Base-by-base conservation (phyloP, 2,113 vertebrate species). In the Caretta caretta region DNA sequence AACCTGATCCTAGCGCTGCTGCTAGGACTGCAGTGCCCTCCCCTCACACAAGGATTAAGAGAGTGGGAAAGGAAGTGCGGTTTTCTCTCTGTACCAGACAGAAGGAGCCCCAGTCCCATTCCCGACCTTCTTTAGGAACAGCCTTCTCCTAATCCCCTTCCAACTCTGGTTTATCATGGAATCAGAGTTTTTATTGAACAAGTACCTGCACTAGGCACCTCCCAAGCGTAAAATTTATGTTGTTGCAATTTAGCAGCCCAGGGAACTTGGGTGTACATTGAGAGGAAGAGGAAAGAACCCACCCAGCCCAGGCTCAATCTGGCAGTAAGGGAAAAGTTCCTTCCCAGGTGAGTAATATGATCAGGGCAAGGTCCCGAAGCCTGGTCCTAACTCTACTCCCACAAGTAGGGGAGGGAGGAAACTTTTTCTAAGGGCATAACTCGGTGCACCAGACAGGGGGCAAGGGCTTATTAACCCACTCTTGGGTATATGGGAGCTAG, bases 201-300 rank as follows among this genome's bases (percentile, higher is more conserved):
- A 78, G 24, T 25, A 46, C 6, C 22, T 22, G 10, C 9, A 25
- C 0, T 0, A 1, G 5, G 10, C 48, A 3, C 4, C 10, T 5
- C 54, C 7, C 3, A 3, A 9, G 42, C 42, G 42, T 42, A 42
- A 42, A 42, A 42, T 42, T 42, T 42, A 42, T 42, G 42, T 42
- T 42, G 42, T 42, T 42, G 42, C 42, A 42, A 42, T 42, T 42
- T 57, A 62, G 27, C 57, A 62, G 25, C 27, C 57, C 12, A 62
- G 57, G 57, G 3, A 31, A 62, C 57, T 13, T 31, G 57, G 5
- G 57, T 62, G 27, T 14, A 31, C 12, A 62, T 13, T 62, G 27
- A 48, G 42, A 48, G 42, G 24, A 78, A 27, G 75, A 46, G 11
- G 38, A 27, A 78, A 78, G 46, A 14, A 78, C 25, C 75, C 42